Evolutionary conservation across 1,140 invertebrate genomes (phyloP), one percentile per base, ranked within the genome.

Genomic region (Bombus superbus): DNA sequence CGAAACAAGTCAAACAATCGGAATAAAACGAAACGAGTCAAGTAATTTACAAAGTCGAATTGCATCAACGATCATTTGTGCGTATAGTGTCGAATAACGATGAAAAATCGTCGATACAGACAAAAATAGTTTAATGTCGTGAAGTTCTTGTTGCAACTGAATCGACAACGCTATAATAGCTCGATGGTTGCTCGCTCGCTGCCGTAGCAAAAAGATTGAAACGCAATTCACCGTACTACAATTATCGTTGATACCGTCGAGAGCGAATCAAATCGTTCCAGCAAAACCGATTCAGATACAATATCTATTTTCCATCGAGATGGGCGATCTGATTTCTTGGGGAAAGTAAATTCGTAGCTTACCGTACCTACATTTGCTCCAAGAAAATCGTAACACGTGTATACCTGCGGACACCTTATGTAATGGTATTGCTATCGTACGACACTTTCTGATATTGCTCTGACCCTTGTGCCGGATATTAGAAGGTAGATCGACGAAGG

Each of bases 291-390:
- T 40, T 81, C 59, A 47, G 78, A 78, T 74, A 68, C 68, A 81
- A 76, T 53, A 78, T 82, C 59, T 73, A 71, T 62, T 78, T 75
- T 79, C 81, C 82, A 80, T 89, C 75, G 71, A 80, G 64, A 89
- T 86, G 22, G 73, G 57, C 64, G 28, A 22, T 69, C 64, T 72
- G 87, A 86, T 89, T 86, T 83, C 68, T 38, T 35, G 64, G 78
- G 53, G 69, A 89, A 83, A 77, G 72, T 86, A 86, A 86, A 86
- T 89, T 89, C 76, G 69, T 76, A 76, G 79, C 88, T 89, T 80
- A 83, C 78, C 78, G 74, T 83, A 88, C 85, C 79, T 72, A 66
- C 72, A 79, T 83, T 71, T 53, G 62, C 72, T 73, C 73, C 69
- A 42, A 47, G 62, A 32, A 69, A 83, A 88, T 87, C 87, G 80